Evolutionary conservation across 2,113 vertebrate species (phyloP).

Genomic region (Sinocyclocheilus anophthalmus): DNA sequence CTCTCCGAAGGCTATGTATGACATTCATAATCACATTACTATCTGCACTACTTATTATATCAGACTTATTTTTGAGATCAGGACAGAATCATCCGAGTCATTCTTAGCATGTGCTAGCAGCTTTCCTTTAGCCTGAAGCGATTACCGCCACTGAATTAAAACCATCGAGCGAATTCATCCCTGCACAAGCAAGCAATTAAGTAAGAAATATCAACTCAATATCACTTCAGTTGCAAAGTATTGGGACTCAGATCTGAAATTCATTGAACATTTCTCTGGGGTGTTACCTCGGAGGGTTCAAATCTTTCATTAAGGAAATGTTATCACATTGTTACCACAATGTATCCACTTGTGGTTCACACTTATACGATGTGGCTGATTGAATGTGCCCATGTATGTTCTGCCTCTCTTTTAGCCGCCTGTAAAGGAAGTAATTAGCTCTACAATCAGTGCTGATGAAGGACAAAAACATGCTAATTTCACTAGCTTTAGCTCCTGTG

Average conservation of each 20-base stretch:
- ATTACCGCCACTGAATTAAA: conserved; percentile 25
- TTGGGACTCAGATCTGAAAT: conserved; percentile 23
- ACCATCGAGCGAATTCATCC: background rate
- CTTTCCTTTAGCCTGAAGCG: conserved; percentile 8
- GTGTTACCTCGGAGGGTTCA: conserved; percentile 11
- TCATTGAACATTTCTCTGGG: conserved; percentile 20
- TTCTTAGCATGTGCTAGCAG: background rate
- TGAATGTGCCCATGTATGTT: conserved; percentile 27
- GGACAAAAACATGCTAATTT: conserved; percentile 59
- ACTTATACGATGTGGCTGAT: conserved; percentile 25
- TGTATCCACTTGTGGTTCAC: conserved; percentile 34
- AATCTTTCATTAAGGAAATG: conserved; percentile 39
- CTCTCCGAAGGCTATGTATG: background rate
- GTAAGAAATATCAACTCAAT: conserved; percentile 38
- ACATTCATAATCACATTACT: background rate
- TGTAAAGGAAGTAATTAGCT: conserved; percentile 58
- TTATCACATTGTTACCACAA: conserved; percentile 33
- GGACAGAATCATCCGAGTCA: background rate
- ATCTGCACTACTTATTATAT: background rate
- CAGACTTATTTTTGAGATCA: conserved; percentile 7
- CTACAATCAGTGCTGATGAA: conserved; percentile 53
- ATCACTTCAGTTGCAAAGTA: conserved; percentile 23
- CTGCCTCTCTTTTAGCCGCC: conserved; percentile 43
- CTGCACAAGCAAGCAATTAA: conserved; percentile 33
- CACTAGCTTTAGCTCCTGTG: conserved; percentile 38